Evolutionary conservation across 2,113 vertebrate genomes (phyloP), one percentile per base, ranked within the genome.

Genomic region (Danionella cerebrum): DNA sequence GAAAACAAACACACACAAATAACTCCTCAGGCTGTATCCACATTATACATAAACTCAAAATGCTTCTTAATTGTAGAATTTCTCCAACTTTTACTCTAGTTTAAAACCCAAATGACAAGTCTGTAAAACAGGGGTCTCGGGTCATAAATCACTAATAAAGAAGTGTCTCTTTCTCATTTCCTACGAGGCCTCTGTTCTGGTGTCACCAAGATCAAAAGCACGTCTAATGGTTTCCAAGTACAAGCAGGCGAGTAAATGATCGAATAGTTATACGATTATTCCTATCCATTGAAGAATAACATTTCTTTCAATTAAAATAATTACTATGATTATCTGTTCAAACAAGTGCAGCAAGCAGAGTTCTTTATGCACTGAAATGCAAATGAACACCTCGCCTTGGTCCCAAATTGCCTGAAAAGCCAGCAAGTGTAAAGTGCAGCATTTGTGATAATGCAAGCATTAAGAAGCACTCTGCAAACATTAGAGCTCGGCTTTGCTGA

Each of bases 1-100:
- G 62, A 72, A 72, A 78, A 71, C 48, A 69, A 57, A 65, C 38
- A 36, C 19, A 36, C 35, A 31, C 65, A 70, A 70, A 75, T 71
- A 63, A 55, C 29, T n/a, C 38, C 35, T 59, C 67, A 16, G 36
- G 25, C 57, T 8, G 1, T n/a, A 33, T 25, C 33, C 11, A 22
- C 14, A 41, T 39, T n/a, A n/a, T n/a, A n/a, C n/a, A n/a, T n/a
- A n/a, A n/a, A n/a, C n/a, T n/a, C n/a, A n/a, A n/a, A n/a, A n/a
- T n/a, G n/a, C n/a, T n/a, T n/a, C n/a, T n/a, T n/a, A n/a, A n/a
- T n/a, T n/a, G n/a, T n/a, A n/a, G n/a, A n/a, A n/a, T n/a, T n/a
- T n/a, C n/a, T n/a, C n/a, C n/a, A n/a, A n/a, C n/a, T n/a, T n/a
- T n/a, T n/a, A n/a, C n/a, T n/a, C n/a, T 12, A 33, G 45, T 51